Evolutionary conservation across 2,113 vertebrate genomes (phyloP).

Genomic region (Merops nubicus): DNA sequence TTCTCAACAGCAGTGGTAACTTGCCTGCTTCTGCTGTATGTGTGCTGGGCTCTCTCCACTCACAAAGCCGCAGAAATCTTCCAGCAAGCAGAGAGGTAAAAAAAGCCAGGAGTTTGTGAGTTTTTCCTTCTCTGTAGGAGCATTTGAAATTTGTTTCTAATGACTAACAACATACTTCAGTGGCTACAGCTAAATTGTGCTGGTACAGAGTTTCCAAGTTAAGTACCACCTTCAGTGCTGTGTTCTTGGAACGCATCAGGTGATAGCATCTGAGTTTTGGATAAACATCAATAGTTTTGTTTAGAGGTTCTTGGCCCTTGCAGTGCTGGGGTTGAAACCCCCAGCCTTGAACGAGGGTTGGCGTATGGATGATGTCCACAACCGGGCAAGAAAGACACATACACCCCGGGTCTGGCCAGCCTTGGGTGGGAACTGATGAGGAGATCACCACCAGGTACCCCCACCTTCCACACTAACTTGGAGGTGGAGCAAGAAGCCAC

Average conservation of each 20-base stretch:
- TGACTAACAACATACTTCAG: background rate
- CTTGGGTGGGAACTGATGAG: no score
- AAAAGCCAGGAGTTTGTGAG: background rate
- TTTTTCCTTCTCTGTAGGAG: background rate
- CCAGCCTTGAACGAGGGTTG: no score
- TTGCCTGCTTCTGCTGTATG: background rate
- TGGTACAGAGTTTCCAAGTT: background rate
- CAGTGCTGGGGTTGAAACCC: no score
- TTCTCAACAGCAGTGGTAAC: background rate
- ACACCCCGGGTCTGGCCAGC: no score
- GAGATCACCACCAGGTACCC: no score
- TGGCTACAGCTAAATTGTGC: background rate
- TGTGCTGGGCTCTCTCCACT: background rate
- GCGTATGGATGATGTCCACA: no score
- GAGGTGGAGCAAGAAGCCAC: no score
- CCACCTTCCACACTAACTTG: no score
- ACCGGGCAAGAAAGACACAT: no score
- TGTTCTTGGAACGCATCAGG: background rate
- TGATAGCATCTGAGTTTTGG: background rate
- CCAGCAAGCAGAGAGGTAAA: background rate
- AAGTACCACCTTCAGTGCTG: background rate
- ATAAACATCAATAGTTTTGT: background rate
- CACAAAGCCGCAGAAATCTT: background rate
- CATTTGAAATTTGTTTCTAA: background rate
- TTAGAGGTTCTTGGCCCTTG: background rate